Base-by-base conservation (phyloP, 2,113 vertebrate genomes). In the Pluvialis apricaria region DNA sequence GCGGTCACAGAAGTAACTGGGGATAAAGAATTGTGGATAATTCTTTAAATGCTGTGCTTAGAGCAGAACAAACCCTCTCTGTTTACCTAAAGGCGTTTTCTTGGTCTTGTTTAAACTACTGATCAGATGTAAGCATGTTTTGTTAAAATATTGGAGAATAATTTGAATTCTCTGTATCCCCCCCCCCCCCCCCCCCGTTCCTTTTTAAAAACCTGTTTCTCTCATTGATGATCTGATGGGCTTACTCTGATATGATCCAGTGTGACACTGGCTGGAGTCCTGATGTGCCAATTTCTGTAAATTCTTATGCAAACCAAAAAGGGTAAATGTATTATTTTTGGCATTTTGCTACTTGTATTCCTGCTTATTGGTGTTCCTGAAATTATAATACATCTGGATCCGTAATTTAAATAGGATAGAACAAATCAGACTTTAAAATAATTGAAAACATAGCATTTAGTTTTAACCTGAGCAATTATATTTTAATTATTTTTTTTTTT, bases 171-270 rank as follows among this genome's bases (percentile, higher is more conserved):
- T 64, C 11, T 45, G 45, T 40, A 7, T 73, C 15, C 19, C 10
- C 55, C 20, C 3, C 5, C 8, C 5, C 32, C 14, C 7, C 12
- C 5, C 5, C 5, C 52, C 21, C 20, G 9, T 28, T 5, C 38
- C 28, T 38, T 45, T 58, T 66, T 66, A 45, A 70, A 82, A 82
- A 66, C 13, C 9, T 57, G 3, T 93, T 95, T 65, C 26, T 78
- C 15, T 80, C 45, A 68, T 9, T 76, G n/a, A 11, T 76, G 47
- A 13, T 72, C 28, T 86, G 57, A n/a, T 31, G 45, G 24, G 10
- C 20, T 82, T 75, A 31, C 65, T 65, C 44, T 85, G 26, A 42
- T 52, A 18, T 58, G 61, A 85, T n/a, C 26, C 40, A 55, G 42
- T 20, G 13, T 61, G 57, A 66, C 16, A 14, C 19, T 20, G 42